Base-by-base conservation (phyloP, 1,140 invertebrate genomes). In the Oscheius sp. region DNA sequence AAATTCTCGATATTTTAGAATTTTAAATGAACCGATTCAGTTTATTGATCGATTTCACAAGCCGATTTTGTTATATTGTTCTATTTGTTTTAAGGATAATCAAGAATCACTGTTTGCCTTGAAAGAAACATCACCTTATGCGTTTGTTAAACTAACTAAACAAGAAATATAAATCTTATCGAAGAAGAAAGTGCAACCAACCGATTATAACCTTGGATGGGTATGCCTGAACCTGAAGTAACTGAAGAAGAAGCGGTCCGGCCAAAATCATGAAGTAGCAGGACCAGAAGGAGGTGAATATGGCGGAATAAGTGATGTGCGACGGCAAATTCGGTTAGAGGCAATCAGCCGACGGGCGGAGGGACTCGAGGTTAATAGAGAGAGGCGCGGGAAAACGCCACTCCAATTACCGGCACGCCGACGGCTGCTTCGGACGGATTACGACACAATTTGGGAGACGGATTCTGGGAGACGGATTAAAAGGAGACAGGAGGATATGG, bases 331-430 rank as follows among this genome's bases (percentile, higher is more conserved):
- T 55, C 23, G 4, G 49, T 55, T 55, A 55, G 49, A 55, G 49
- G 49, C 49, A 55, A 55, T 55, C 49, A 55, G 49, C 49, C 7
- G 49, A 4, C 15, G 7, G 49, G 49, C 7, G 23, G 49, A 55
- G 23, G 49, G 49, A 55, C 49, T 55, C 49, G 49, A 55, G 49
- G 49, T 7, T 13, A 55, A 55, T 55, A 13, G 23, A 55, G 7
- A 23, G 49, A 55, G 7, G 23, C 49, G 49, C 49, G 49, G 49
- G 49, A 55, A 55, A 55, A 55, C 49, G 7, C 10, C 49, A 55
- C 49, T 55, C 49, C 49, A 55, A 55, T 55, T 55, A 55, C 49
- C 49, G 49, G n/a, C n/a, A n/a, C n/a, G n/a, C n/a, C n/a, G n/a
- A n/a, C n/a, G n/a, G n/a, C n/a, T n/a, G n/a, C n/a, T n/a, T n/a